Evolutionary conservation across 2,888 invertebrate genomes (phyloP), one percentile per base, ranked within the genome.

Genomic region (Nymphalis polychloros): DNA sequence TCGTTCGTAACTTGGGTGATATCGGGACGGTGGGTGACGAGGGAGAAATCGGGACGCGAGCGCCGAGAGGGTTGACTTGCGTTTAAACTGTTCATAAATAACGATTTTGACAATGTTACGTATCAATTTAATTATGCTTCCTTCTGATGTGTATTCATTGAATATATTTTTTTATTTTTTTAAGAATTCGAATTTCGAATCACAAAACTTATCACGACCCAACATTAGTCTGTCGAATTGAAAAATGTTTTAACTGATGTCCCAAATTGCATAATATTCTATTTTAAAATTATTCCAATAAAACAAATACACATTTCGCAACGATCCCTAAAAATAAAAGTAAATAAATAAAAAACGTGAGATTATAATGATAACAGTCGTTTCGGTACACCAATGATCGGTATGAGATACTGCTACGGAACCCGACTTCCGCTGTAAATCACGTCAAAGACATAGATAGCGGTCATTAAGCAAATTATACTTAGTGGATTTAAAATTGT

Each of bases 1-100:
- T 90, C 82, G 80, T 82, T 87, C 85, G 88, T 88, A 88, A 88
- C 82, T 88, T 86, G 63, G 69, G 70, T 67, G 50, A 68, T 70
- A 73, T 71, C 73, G 69, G 67, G 46, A 62, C 59, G 53, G 60
- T 47, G 65, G 62, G 46, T 52, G 53, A 52, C 63, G 68, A 67
- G 64, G 69, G 70, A 63, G 55, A 63, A 68, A 73, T 71, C 71
- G 69, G 67, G 46, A 62, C 59, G 53, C 52, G 65, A 66, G 46
- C 60, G 53, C 49, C 59, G 68, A 68, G 69, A 64, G 72, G 69
- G 72, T 72, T 72, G 71, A 67, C 71, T 69, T 64, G 63, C 60
- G 66, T 64, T 66, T 67, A 69, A 64, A 72, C 67, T 63, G 68
- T 63, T 63, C 67, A 69, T 72, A 72, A 72, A 72, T 72, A 72